A percentile compares a stretch with the other conserved stretches of the same genome.
Evolutionary conservation across 2,888 invertebrate genomes (phyloP).

Genomic region (Drosophila paracracens): DNA sequence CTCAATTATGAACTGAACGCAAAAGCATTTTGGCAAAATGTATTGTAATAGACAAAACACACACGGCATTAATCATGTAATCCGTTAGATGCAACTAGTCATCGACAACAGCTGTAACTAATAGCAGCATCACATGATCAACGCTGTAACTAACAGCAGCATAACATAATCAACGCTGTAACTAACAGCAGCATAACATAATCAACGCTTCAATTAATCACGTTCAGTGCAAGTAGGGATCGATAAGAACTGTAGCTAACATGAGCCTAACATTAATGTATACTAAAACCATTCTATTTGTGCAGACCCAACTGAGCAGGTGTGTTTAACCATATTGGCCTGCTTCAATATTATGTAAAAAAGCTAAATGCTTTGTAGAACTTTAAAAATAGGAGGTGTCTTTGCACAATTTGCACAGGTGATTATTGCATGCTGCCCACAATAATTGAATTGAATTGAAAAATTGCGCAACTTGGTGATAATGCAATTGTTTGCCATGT

Average conservation of each 20-base stretch:
- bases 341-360: not conserved
- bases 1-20: not conserved
- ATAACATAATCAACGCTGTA: not conserved
- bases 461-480: conserved; percentile 27
- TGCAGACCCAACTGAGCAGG: not conserved
- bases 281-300: not conserved
- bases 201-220: too few relatives aligned
- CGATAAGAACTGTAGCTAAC: not conserved
- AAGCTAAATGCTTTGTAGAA: not conserved
- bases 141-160: not conserved
- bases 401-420: not conserved
- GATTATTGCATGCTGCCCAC: not conserved
- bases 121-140: too few relatives aligned
- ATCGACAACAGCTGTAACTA: not conserved
- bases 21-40: not conserved
- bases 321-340: not conserved
- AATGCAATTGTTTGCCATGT: conserved; percentile 19
- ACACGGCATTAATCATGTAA: not conserved
- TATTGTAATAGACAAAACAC: not conserved
- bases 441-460: not conserved
- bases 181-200: not conserved
- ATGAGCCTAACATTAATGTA: not conserved
- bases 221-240: too few relatives aligned
- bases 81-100: not conserved
- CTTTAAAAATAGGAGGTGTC: not conserved